These are phyloP conservation scores for Rhamnusium bicolor DNA, from an alignment of 2,888 invertebrate genomes.

Conservation along the genomic window DNA sequence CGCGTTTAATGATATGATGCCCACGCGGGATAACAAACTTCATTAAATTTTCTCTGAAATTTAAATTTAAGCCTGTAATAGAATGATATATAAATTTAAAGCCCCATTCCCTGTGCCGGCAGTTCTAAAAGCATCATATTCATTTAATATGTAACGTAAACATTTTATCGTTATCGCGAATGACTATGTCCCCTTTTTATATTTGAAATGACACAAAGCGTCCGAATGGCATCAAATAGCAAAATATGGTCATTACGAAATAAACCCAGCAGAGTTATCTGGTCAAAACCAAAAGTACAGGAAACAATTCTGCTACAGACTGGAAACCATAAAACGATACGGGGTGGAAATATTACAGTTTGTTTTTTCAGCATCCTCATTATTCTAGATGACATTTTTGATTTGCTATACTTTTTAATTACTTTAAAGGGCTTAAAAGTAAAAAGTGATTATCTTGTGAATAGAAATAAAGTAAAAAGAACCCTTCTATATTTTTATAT, in stretches of 20 bases:
- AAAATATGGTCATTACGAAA: conserved; percentile 49
- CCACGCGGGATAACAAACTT: neutral
- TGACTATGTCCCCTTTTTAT: conserved; percentile 17
- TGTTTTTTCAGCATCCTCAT: neutral
- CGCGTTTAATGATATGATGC: neutral
- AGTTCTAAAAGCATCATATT: conserved; percentile 22
- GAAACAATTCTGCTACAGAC: conserved; percentile 19
- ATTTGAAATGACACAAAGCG: conserved; percentile 29
- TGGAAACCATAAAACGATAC: conserved; percentile 24
- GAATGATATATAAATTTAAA: conserved; percentile 18
- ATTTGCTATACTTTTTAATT: neutral
- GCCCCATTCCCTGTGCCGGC: neutral
- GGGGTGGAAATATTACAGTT: conserved; percentile 10
- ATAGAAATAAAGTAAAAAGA: too few species aligned
- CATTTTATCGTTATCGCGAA: conserved; percentile 38
- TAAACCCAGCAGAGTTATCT: conserved; percentile 37
- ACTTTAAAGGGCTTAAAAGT: neutral
- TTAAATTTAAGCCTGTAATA: conserved; percentile 7
- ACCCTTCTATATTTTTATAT: too few species aligned
- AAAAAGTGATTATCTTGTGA: too few species aligned
- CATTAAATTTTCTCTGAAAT: conserved; percentile 21
- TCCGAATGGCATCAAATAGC: conserved; percentile 25
- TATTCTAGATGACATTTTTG: neutral
- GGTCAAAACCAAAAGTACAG: conserved; percentile 13
- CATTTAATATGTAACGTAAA: conserved; percentile 30